Base-by-base conservation (phyloP, 2,113 vertebrate species). In the Pampusana beccarii region DNA sequence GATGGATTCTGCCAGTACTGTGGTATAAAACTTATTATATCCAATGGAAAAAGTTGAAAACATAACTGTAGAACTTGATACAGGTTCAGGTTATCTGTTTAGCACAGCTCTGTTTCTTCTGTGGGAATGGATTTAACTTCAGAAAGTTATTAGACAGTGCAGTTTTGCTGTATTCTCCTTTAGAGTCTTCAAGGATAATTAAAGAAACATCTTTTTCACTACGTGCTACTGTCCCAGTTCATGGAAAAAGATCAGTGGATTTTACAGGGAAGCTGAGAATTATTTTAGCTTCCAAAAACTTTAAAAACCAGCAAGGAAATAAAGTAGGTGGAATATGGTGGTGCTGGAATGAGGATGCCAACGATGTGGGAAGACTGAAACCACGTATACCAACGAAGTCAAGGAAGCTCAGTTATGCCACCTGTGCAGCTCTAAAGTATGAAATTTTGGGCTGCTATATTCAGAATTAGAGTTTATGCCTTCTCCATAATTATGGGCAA, bases 301-400 rank as follows among this genome's bases (percentile, higher is more conserved):
- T 60, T 31, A 53, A 54, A 0, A 0, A 48, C 28, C 2, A 1
- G 25, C 64, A 83, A 73, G 31, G 36, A 92, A 73, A 75, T 13
- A 44, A 16, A 82, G 31, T 16, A 50, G 50, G 56, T 53, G 28
- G 25, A 73, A 65, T 13, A 61, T 5, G 23, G 57, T 73, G 67
- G 17, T 65, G 58, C 50, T 86, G 34, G 60, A 78, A 57, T 48
- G 5, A 94, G 23, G 57, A 86, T 53, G 64, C 33, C 46, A 73
- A 58, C 19, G 48, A 48, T 26, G 29, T 51, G 48, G 40, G 56
- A 70, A 88, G 28, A 31, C 33, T 50, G 64, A 66, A 94, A 72
- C 13, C 19, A 29, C 1, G 10, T 25, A 40, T 21, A 65, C n/a
- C 40, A 48, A 29, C 24, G 51, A 81, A 88, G 36, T 36, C 51